Conservation (phyloP, 2,797 vertebrate species). For the Sphenopsis melanotis region DNA sequence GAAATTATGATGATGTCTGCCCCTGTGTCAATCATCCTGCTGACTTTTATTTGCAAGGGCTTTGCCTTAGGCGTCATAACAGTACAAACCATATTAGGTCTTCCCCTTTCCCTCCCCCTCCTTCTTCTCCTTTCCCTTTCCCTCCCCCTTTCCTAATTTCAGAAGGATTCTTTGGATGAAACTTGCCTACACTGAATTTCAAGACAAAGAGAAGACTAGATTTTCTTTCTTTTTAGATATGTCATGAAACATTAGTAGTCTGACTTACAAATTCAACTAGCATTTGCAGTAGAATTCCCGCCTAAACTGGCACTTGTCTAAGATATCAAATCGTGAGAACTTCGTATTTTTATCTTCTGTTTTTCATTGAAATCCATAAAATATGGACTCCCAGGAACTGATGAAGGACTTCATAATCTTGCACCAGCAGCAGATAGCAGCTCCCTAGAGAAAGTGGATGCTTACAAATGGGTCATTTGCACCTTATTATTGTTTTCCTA, state of each 20-base stretch:
- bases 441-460: background rate
- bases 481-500: background rate
- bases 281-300: background rate
- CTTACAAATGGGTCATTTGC: background rate
- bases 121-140: background rate
- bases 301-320: background rate
- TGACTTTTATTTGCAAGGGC: background rate
- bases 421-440: background rate
- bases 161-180: background rate
- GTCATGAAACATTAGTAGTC: background rate
- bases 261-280: background rate
- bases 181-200: background rate
- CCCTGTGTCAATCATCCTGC: background rate
- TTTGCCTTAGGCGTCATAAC: background rate
- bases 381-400: background rate
- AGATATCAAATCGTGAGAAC: background rate
- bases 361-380: background rate
- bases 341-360: background rate
- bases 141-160: background rate
- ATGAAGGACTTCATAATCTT: background rate
- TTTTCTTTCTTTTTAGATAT: conserved; percentile 16
- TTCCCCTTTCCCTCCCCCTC: background rate
- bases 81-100: background rate
- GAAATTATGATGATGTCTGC: background rate
- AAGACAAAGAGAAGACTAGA: conserved; percentile 26